phyloP scores from a whole-genome alignment of 2,888 invertebrate species.

The Oxycera nigricornis region DNA sequence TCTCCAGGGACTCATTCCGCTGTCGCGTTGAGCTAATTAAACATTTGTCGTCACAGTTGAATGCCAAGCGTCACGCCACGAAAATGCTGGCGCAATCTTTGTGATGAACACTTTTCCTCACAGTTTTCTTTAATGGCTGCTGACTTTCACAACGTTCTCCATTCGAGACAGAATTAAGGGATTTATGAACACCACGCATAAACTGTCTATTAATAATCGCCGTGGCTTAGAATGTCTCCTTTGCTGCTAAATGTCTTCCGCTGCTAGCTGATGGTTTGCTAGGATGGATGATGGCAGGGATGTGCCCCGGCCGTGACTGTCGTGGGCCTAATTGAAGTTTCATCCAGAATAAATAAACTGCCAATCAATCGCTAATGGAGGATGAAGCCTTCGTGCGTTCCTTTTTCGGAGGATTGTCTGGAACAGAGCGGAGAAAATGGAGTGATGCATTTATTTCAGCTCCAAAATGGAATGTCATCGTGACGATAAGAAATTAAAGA shows the following conservation, averaged over 20 bases:
- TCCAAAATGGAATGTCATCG: slow-evolving; percentile 30
- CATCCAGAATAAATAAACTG: slow-evolving; percentile 37
- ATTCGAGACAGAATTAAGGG: slow-evolving; percentile 21
- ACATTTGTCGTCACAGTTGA: background rate
- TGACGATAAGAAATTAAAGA: slow-evolving; percentile 29
- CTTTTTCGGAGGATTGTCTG: background rate
- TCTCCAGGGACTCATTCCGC: background rate
- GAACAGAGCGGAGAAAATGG: background rate
- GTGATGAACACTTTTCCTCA: background rate
- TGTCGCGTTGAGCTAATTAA: background rate
- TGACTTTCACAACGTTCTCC: slow-evolving; percentile 2
- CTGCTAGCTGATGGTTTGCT: background rate
- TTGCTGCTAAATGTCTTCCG: slow-evolving; percentile 8
- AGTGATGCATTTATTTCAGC: slow-evolving; percentile 27
- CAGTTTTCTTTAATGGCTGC: background rate
- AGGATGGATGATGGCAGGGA: background rate
- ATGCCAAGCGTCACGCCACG: background rate
- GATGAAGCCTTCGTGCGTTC: slow-evolving; percentile 1
- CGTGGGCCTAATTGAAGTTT: slow-evolving; percentile 38
- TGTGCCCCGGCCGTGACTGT: slow-evolving; percentile 11
- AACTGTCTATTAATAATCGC: slow-evolving; percentile 37
- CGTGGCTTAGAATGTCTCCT: slow-evolving; percentile 25
- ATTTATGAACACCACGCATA: slow-evolving; percentile 18
- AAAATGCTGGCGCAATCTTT: background rate
- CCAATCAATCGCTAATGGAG: slow-evolving; percentile 33